Percentiles rank a stretch among this genome's conserved stretches.
Conservation (phyloP, 1,140 invertebrate species). For the Drosophila truncata region DNA sequence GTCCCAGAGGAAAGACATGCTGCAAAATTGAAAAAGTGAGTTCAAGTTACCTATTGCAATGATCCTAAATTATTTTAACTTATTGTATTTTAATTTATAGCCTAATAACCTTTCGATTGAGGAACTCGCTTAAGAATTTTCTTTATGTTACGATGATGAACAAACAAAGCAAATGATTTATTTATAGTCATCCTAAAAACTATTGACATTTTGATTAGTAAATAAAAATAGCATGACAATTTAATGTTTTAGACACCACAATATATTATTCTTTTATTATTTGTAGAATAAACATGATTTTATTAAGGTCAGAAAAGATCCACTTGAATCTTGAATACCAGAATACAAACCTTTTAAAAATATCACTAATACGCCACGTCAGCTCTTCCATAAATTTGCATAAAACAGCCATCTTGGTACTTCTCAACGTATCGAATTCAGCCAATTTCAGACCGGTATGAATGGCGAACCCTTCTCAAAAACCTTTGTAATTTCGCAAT, state of each 20-base stretch:
- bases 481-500: slow-evolving; percentile 51
- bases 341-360: background rate
- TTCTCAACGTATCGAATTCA: background rate
- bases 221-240: background rate
- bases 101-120: rapidly evolving
- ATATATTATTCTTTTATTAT: background rate
- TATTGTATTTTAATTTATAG: background rate
- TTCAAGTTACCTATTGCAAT: no score
- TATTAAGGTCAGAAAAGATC: no score
- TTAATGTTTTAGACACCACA: background rate
- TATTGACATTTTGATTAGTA: background rate
- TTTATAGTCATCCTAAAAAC: background rate
- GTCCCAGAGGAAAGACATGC: background rate
- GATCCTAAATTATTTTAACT: background rate
- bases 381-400: slow-evolving; percentile 8
- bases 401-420: slow-evolving; percentile 12
- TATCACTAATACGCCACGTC: slow-evolving; percentile 37
- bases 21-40: background rate
- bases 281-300: no score
- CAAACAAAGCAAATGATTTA: background rate
- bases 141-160: background rate
- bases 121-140: no score
- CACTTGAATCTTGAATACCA: no score
- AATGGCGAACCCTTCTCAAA: slow-evolving; percentile 20
- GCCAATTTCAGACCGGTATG: background rate